A percentile compares a stretch with the other conserved stretches of the same genome.
Evolutionary conservation across 2,888 invertebrate species (phyloP).

Genomic region (Electrophaes corylata): DNA sequence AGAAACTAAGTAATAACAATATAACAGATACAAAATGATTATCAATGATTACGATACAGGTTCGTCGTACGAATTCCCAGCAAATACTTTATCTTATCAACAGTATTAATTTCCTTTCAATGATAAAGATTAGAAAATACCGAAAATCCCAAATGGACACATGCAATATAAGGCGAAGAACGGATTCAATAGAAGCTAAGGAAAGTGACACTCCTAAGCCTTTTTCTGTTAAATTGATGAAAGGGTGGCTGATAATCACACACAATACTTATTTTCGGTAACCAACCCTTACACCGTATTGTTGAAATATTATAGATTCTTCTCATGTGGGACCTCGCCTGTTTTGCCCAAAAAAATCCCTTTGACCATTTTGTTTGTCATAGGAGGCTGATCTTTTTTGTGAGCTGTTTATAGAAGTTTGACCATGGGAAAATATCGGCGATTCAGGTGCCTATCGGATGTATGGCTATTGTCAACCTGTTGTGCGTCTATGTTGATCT

Average conservation of each 20-base stretch:
- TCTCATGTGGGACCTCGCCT: slow-evolving; percentile 70
- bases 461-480: slow-evolving; percentile 74
- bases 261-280: slow-evolving; percentile 78
- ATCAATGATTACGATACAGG: slow-evolving; percentile 19
- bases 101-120: slow-evolving; percentile 22
- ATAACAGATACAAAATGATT: slow-evolving; percentile 17
- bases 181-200: slow-evolving; percentile 40
- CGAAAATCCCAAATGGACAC: slow-evolving; percentile 38
- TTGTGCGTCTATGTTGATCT: slow-evolving; percentile 52
- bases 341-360: slow-evolving; percentile 75
- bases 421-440: slow-evolving; percentile 83
- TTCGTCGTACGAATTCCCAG: slow-evolving; percentile 25
- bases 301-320: slow-evolving; percentile 74
- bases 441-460: slow-evolving; percentile 78
- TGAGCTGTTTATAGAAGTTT: slow-evolving; percentile 79
- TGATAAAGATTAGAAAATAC: slow-evolving; percentile 19
- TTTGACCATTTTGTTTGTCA: slow-evolving; percentile 82
- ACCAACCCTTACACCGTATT: slow-evolving; percentile 70
- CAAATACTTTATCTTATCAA: slow-evolving; percentile 27
- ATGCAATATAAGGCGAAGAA: slow-evolving; percentile 44
- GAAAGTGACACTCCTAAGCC: slow-evolving; percentile 81
- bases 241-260: slow-evolving; percentile 75
- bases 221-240: slow-evolving; percentile 80
- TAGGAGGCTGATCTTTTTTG: slow-evolving; percentile 76
- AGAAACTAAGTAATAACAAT: slow-evolving; percentile 5